phyloP scores from a whole-genome alignment of 2,113 vertebrate genomes.

The Apus apus region DNA sequence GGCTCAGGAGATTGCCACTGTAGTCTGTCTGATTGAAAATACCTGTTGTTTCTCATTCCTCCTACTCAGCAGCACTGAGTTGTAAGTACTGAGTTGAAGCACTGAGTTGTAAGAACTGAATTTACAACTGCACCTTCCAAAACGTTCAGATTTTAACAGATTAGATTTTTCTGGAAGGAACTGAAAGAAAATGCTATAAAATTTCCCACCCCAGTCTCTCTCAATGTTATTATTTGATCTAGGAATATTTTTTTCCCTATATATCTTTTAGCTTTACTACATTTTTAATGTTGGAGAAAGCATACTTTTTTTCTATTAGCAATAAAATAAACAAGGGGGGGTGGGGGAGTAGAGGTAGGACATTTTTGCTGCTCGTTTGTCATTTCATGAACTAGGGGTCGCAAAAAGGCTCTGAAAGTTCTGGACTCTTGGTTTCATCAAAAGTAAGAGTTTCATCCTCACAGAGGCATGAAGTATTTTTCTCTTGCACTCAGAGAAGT shows the following conservation, averaged over 20 bases:
- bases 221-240: not conserved
- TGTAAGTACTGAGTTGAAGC: not conserved
- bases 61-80: not conserved
- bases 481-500: not conserved
- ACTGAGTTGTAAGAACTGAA: not conserved
- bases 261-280: not conserved
- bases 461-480: not conserved
- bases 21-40: not conserved
- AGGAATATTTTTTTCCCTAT: rapidly evolving
- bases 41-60: not conserved
- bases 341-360: not conserved
- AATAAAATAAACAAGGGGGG: not conserved
- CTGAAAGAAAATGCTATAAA: not conserved
- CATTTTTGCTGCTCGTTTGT: not conserved
- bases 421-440: not conserved
- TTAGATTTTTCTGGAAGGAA: not conserved
- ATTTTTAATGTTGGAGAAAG: not conserved
- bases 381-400: not conserved
- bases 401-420: not conserved
- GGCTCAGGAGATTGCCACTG: not conserved
- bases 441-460: not conserved
- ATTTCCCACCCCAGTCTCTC: rapidly evolving
- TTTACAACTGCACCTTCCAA: not conserved
- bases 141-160: not conserved
- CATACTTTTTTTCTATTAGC: not conserved